These are phyloP conservation scores for Nannospalax galili DNA, from an alignment of 2,113 vertebrate genomes.

Conservation along the genomic window DNA sequence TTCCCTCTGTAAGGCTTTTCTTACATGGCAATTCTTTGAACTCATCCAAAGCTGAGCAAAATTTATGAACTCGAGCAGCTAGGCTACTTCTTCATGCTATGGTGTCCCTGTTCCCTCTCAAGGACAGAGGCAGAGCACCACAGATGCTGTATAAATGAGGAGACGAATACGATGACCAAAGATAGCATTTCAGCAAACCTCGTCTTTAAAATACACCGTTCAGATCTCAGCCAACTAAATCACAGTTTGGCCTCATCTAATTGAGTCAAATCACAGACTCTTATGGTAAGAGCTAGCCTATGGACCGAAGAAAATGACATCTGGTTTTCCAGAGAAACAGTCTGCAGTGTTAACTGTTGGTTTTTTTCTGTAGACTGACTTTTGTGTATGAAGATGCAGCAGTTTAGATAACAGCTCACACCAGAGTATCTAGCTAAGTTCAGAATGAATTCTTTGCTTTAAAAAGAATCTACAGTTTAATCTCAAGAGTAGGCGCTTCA, in stretches of 20 bases:
- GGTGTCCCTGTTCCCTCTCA: conserved; percentile 90
- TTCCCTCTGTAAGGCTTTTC: conserved; percentile 94
- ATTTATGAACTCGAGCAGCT: conserved; percentile 92
- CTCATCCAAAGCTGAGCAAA: conserved; percentile 90
- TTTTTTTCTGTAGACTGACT: conserved; percentile 47
- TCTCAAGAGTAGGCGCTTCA: not conserved
- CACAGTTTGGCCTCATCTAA: conserved; percentile 76
- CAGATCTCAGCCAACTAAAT: conserved; percentile 76
- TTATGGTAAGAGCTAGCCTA: conserved; percentile 25
- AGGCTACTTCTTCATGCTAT: conserved; percentile 87
- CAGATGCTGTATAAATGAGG: conserved; percentile 86
- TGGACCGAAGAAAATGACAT: conserved; percentile 54
- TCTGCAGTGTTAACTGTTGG: not conserved
- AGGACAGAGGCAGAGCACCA: conserved; percentile 90
- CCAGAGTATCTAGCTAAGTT: conserved; percentile 22
- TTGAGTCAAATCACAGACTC: conserved; percentile 72
- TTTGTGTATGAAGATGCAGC: conserved; percentile 42
- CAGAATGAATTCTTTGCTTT: conserved; percentile 38
- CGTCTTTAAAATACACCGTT: conserved; percentile 82
- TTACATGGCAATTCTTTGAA: conserved; percentile 95
- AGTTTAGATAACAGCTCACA: conserved; percentile 58
- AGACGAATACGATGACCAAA: conserved; percentile 84
- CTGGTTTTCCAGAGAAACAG: not conserved
- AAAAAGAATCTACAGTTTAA: conserved; percentile 36
- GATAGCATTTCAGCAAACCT: conserved; percentile 83